Percentiles rank a stretch among this genome's conserved stretches.
Conservation (phyloP, 2,797 vertebrate species). For the Loriculus beryllinus region DNA sequence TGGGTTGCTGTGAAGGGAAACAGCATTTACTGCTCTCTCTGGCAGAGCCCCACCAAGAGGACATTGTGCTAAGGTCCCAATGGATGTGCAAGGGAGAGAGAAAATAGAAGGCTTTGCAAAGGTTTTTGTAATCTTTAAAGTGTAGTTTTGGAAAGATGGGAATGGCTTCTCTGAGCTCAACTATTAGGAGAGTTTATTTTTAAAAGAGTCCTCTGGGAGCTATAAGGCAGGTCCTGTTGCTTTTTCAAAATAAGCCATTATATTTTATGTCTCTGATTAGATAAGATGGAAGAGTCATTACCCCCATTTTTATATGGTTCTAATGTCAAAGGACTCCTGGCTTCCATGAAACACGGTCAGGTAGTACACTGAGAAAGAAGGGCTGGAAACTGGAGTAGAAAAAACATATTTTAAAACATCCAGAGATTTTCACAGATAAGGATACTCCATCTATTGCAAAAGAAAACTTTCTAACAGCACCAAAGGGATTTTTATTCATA, state of each 20-base stretch:
- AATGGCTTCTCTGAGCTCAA: background rate
- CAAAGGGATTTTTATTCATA: background rate
- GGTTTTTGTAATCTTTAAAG: background rate
- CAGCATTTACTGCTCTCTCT: background rate
- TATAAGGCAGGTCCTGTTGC: background rate
- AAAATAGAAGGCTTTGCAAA: background rate
- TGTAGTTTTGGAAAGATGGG: background rate
- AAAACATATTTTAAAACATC: background rate
- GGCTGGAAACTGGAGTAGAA: background rate
- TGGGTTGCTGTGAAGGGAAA: background rate
- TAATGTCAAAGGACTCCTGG: background rate
- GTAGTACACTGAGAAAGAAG: background rate
- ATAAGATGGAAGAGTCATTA: background rate
- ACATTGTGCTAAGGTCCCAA: background rate
- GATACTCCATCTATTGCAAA: background rate
- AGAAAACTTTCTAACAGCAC: background rate
- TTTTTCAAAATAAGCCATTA: constrained; percentile 8
- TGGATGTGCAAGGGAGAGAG: background rate
- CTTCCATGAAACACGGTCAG: background rate
- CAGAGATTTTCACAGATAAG: background rate
- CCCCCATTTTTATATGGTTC: background rate
- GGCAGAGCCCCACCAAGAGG: background rate
- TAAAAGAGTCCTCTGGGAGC: background rate
- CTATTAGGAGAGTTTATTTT: background rate
- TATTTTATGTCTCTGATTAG: background rate